Base-by-base conservation (phyloP, 2,888 invertebrate genomes). In the Copidosoma aretas region DNA sequence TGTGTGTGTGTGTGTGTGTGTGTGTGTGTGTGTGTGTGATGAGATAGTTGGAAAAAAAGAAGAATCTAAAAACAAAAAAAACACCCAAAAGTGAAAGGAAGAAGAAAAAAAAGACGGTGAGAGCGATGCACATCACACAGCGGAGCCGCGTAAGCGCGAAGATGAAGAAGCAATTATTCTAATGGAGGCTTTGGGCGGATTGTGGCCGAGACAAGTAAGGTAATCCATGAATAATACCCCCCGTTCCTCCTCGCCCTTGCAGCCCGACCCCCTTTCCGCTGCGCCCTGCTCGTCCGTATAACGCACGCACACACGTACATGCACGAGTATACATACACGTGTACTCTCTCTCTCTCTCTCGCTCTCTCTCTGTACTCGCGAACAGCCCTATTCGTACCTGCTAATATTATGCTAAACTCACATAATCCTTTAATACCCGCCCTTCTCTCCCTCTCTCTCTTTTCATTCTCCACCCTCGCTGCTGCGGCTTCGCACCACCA, bases 131-230 rank as follows among this genome's bases (percentile, higher is more conserved):
- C n/a, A n/a, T n/a, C 32, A 32, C 32, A 32, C 32, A 32, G 32
- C 32, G 8, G 32, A 32, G 32, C 32, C 32, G 32, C 32, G 75
- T 77, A 78, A 81, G 79, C 78, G 79, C 77, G 79, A 82, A 82
- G 81, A 82, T 82, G 82, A 82, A 81, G 81, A 81, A 82, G 82
- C 82, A 82, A 82, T 82, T 82, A 82, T 82, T 81, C 81, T 82
- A 82, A 82, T 82, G 82, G 81, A 81, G 79, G 80, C 78, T 78
- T 80, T 79, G 78, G 78, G 76, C 77, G 81, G 80, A 80, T 80
- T 78, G 80, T 79, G 80, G 52, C 17, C 10, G 22, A 80, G 82
- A 81, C 82, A 82, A 82, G 81, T 82, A 80, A 79, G 81, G 82
- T 82, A 82, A 82, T 82, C 82, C 81, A 81, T 82, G 82, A 82